A percentile compares a stretch with the other conserved stretches of the same genome.
phyloP scores from a whole-genome alignment of 2,797 vertebrate genomes.

The Hippoglossus hippoglossus region DNA sequence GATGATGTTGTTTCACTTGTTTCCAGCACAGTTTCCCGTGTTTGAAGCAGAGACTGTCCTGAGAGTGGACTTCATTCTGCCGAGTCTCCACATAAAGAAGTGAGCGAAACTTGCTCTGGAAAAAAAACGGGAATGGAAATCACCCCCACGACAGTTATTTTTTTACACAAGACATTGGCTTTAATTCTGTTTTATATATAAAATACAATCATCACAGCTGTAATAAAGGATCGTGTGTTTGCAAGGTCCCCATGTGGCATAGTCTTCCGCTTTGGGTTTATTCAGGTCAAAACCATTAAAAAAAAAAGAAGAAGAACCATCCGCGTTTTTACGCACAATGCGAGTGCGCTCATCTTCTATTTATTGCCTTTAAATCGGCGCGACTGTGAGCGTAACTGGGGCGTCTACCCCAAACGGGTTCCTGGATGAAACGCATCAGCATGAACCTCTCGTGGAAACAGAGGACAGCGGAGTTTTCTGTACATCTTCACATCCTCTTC shows the following conservation, averaged over 20 bases:
- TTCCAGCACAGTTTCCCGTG: slow-evolving; percentile 4
- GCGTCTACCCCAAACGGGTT: slow-evolving; percentile 46
- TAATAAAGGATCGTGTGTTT: background rate
- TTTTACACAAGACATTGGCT: background rate
- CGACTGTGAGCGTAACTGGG: slow-evolving; percentile 26
- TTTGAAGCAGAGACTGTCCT: background rate
- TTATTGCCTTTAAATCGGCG: slow-evolving; percentile 40
- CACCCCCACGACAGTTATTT: too few relatives aligned
- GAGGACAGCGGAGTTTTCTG: slow-evolving; percentile 36
- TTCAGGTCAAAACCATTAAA: slow-evolving; percentile 31
- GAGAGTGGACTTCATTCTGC: background rate
- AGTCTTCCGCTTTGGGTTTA: slow-evolving; percentile 18
- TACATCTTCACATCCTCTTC: background rate
- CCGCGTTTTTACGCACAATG: slow-evolving; percentile 54
- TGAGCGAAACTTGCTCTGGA: background rate
- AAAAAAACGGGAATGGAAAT: background rate
- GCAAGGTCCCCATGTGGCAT: background rate
- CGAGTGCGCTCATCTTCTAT: slow-evolving; percentile 33
- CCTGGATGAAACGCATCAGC: slow-evolving; percentile 18
- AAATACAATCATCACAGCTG: background rate
- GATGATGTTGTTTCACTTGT: background rate
- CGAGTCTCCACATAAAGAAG: background rate
- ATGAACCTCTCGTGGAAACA: slow-evolving; percentile 1
- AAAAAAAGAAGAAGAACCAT: slow-evolving; percentile 1
- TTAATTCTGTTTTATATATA: background rate